A percentile compares a stretch with the other conserved stretches of the same genome.
Evolutionary conservation across 30 jellyfish, hydroid and myxozoan species (phyloP).

Genomic region (Chironex yamaguchii): DNA sequence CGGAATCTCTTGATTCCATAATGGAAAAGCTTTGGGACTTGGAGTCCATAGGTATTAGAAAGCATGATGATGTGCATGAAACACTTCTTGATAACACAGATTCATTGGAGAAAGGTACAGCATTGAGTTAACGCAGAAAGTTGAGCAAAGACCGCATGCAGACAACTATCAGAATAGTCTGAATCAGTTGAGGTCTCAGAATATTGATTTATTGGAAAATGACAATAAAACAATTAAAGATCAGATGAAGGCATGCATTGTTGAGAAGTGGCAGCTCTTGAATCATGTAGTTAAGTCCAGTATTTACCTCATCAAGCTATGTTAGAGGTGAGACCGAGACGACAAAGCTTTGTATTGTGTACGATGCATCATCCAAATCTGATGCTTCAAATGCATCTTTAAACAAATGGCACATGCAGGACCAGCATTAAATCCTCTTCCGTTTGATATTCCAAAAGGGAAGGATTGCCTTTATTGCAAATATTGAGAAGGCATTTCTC

Average conservation of each 20-base stretch:
- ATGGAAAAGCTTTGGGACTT: constrained; percentile 12
- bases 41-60: background rate
- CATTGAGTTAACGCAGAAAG: constrained; percentile 11
- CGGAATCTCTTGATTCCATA: background rate
- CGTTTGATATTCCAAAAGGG: constrained; percentile 22
- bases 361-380: constrained; percentile 40
- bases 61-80: background rate
- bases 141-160: background rate
- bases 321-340: constrained; percentile 6
- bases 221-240: background rate
- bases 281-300: background rate
- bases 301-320: constrained; percentile 54
- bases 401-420: constrained; percentile 58
- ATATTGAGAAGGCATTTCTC: constrained; percentile 35
- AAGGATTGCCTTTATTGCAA: constrained; percentile 12
- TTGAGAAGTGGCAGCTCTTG: constrained; percentile 18
- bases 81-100: background rate
- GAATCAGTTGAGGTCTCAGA: constrained; percentile 1
- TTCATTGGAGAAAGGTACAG: constrained; percentile 1
- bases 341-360: constrained; percentile 34
- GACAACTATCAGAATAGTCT: background rate
- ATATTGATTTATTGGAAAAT: background rate
- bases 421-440: constrained; percentile 13
- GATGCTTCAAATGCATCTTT: constrained; percentile 7
- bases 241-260: constrained; percentile 7